Evolutionary conservation across 2,797 vertebrate genomes (phyloP), one percentile per base, ranked within the genome.

Genomic region (Mustela erminea): DNA sequence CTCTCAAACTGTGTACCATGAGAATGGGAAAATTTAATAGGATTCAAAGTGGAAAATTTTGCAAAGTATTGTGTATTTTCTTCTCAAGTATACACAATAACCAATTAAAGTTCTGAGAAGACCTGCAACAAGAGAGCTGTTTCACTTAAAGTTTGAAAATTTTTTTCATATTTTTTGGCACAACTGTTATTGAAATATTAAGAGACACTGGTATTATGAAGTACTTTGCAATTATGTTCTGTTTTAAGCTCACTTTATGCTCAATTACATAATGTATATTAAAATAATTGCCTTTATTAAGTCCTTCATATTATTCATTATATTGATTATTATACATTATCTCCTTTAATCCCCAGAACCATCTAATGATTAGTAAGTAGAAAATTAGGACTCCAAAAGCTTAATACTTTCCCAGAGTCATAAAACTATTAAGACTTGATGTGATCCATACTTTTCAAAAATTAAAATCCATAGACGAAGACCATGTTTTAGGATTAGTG

Each of bases 91-190:
- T 23, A 52, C 3, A 54, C 23, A 62, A 82, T 7, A 78, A 25
- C 14, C 83, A 96, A 82, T 46, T 97, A 84, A 97, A 95, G 62
- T 87, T 83, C 38, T 89, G 52, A 46, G 32, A 96, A 90, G 21
- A 41, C 41, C 41, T 80, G 15, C 66, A 80, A 72, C 9, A 95
- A 93, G 20, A 81, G 12, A 75, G 27, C 23, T 77, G 27, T 87
- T 90, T 92, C 83, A 93, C 11, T 89, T 52, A 56, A 13, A 83
- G 72, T 81, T 87, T 12, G 95, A 95, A 86, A 41, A 13, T 66
- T 20, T 86, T 86, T 75, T 62, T 62, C n/a, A 9, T 35, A 62
- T 25, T 35, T 93, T 90, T 80, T 56, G 38, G 13, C 12, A 96
- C 7, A 92, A 84, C 6, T 68, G 7, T 91, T 68, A 49, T 15